These are phyloP conservation scores for Cryptoblepharus egeriae DNA, from an alignment of 2,797 vertebrate genomes.

Conservation along the genomic window DNA sequence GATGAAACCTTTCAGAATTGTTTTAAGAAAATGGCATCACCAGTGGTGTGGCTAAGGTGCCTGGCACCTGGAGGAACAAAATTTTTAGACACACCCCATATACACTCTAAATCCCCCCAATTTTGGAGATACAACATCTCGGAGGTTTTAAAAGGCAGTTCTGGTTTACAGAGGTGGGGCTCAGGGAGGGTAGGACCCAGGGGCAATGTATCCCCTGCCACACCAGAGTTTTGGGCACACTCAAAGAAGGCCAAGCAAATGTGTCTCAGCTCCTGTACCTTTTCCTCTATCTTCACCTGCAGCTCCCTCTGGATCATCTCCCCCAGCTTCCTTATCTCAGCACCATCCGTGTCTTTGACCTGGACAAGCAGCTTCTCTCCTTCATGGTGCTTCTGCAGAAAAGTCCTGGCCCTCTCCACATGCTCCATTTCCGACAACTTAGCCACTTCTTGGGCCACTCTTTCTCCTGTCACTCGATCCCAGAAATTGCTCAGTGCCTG, in stretches of 20 bases:
- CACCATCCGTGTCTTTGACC: slow-evolving; percentile 7
- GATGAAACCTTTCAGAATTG: not conserved
- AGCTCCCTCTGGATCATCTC: slow-evolving; percentile 49
- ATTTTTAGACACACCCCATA: no score
- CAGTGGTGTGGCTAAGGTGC: no score
- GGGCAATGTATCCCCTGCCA: no score
- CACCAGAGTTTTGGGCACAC: no score
- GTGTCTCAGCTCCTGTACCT: slow-evolving; percentile 43
- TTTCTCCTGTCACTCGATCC: slow-evolving; percentile 19
- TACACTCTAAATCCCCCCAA: no score
- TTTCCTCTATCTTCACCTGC: slow-evolving; percentile 40
- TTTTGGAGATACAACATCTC: no score
- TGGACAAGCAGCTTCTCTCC: slow-evolving; percentile 30
- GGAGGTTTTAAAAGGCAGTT: no score
- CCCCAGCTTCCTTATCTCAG: slow-evolving; percentile 48
- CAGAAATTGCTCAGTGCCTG: slow-evolving; percentile 17
- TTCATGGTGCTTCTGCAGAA: slow-evolving; percentile 49
- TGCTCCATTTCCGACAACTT: slow-evolving; percentile 30
- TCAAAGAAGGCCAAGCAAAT: no score
- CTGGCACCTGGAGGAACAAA: no score
- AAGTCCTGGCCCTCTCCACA: slow-evolving; percentile 21
- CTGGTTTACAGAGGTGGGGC: no score
- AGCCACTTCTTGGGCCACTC: slow-evolving; percentile 15
- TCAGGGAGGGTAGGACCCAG: no score
- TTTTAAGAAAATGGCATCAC: not conserved